A percentile compares a stretch with the other conserved stretches of the same genome.
phyloP scores from a whole-genome alignment of 2,797 vertebrate genomes.

The Numenius phaeopus region DNA sequence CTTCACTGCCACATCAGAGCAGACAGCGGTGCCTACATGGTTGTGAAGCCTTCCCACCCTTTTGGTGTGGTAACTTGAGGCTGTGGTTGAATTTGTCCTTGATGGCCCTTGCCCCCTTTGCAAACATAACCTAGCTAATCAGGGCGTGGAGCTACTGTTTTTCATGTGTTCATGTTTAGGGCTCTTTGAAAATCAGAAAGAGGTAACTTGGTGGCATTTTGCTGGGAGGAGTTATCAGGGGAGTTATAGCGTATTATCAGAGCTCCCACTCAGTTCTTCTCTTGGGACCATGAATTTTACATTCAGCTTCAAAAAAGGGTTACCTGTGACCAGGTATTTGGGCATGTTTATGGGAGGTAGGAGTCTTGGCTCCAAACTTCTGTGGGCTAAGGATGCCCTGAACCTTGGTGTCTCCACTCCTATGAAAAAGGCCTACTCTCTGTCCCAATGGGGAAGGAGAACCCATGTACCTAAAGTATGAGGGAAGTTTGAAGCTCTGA shows the following conservation, averaged over 20 bases:
- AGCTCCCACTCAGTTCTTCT: not conserved
- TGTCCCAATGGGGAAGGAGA: not conserved
- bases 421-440: not conserved
- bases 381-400: not conserved
- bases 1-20: not conserved
- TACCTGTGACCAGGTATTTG: not conserved
- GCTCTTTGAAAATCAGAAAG: not conserved
- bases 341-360: not conserved
- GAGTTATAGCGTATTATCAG: not conserved
- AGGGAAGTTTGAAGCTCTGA: not conserved
- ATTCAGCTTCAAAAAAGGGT: not conserved
- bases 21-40: not conserved
- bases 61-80: not conserved
- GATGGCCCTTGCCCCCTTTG: not conserved
- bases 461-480: not conserved
- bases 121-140: not conserved
- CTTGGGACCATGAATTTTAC: not conserved
- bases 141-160: not conserved
- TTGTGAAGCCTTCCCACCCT: not conserved
- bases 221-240: not conserved
- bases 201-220: not conserved
- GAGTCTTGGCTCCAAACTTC: not conserved
- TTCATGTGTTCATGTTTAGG: not conserved
- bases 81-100: not conserved
- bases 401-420: not conserved